phyloP scores from a whole-genome alignment of 1,140 invertebrate genomes.

The Lepidurus arcticus region DNA sequence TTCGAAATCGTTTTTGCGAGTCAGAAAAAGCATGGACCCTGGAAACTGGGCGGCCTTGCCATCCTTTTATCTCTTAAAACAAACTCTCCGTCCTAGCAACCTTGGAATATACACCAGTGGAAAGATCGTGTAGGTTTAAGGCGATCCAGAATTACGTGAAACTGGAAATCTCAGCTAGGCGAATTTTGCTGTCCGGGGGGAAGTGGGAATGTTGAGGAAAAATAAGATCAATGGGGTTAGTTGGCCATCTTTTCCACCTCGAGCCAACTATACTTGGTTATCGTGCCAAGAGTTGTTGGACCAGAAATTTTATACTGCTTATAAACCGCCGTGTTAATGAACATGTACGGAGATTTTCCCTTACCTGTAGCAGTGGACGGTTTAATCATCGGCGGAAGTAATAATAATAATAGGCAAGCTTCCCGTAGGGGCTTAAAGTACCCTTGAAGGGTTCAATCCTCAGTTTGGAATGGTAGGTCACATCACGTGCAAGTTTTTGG shows the following conservation, averaged over 20 bases:
- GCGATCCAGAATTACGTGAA: no score
- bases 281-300: not conserved
- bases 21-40: not conserved
- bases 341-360: no score
- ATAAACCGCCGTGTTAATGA: not conserved
- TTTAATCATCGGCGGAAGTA: no score
- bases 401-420: no score
- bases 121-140: no score
- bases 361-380: no score
- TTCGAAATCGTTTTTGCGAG: not conserved
- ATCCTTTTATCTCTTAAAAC: not conserved
- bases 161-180: no score
- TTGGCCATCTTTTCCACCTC: not conserved
- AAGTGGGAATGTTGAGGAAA: not conserved
- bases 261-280: not conserved
- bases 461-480: no score
- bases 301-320: not conserved
- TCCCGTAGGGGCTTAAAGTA: no score
- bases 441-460: no score
- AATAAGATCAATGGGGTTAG: slow-evolving; percentile 11
- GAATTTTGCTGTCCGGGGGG: not conserved
- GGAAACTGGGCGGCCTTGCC: not conserved
- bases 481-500: no score
- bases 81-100: not conserved
- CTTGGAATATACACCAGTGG: not conserved